phyloP scores from a whole-genome alignment of 2,797 vertebrate genomes.

The Mormyrops attenuatus region DNA sequence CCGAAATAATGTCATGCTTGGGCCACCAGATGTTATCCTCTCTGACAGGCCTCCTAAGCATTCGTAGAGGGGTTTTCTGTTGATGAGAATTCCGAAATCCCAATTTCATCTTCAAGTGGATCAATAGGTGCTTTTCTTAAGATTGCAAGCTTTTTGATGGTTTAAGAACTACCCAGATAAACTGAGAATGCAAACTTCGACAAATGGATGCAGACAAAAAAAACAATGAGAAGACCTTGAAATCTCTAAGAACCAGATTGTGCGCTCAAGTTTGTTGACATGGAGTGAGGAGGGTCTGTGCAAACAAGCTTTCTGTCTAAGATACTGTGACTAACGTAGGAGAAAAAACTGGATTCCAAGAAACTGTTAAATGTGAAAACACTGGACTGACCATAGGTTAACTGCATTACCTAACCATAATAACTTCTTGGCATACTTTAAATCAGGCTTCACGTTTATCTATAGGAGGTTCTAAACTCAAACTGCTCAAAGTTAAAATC shows the following conservation, averaged over 20 bases:
- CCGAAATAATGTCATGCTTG: background rate
- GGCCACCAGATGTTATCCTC: background rate
- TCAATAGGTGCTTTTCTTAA: background rate
- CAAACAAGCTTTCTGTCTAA: background rate
- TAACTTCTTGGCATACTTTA: background rate
- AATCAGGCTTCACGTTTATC: background rate
- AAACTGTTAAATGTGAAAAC: background rate
- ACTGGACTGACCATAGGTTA: background rate
- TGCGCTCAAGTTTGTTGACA: background rate
- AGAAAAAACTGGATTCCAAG: background rate
- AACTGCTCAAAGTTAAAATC: background rate
- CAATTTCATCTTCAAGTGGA: background rate
- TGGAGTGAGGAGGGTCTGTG: background rate
- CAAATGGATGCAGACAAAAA: background rate
- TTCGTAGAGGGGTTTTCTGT: background rate
- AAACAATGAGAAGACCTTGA: background rate
- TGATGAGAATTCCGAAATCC: slow-evolving; percentile 1
- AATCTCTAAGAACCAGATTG: background rate
- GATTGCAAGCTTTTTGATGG: background rate
- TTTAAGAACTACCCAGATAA: background rate
- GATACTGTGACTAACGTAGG: background rate
- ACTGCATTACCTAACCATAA: background rate
- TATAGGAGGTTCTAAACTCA: background rate
- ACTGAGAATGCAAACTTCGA: background rate
- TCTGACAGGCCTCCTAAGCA: background rate